These are phyloP conservation scores for Drusus annulatus DNA, from an alignment of 1,140 invertebrate genomes.

Conservation along the genomic window DNA sequence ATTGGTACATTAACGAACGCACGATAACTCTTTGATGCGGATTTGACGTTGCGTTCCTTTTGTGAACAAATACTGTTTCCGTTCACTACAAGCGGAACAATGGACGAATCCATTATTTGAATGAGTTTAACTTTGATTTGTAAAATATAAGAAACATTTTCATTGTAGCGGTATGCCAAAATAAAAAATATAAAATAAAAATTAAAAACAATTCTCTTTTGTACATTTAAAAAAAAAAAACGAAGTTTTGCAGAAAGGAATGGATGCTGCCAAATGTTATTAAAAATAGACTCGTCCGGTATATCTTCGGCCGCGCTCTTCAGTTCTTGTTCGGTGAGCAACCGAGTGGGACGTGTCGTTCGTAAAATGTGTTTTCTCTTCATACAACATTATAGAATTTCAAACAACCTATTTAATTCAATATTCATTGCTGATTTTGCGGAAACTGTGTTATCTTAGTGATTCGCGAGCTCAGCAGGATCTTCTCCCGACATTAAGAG, in stretches of 20 bases:
- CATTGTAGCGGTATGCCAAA: neutral
- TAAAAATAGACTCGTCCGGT: slow-evolving; percentile 59
- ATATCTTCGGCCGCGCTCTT: slow-evolving; percentile 60
- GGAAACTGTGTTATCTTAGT: slow-evolving; percentile 56
- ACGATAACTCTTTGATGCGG: neutral
- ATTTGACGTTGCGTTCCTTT: slow-evolving; percentile 5
- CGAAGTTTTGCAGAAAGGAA: slow-evolving; percentile 14
- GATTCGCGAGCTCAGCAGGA: slow-evolving; percentile 63
- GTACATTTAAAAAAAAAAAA: no score
- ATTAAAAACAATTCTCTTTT: no score
- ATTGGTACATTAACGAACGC: neutral
- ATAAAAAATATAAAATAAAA: no score
- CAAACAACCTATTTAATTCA: slow-evolving; percentile 43
- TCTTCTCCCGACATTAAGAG: slow-evolving; percentile 67
- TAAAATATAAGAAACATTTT: slow-evolving; percentile 6
- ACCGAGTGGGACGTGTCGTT: slow-evolving; percentile 64
- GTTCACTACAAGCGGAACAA: slow-evolving; percentile 46
- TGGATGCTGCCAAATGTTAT: slow-evolving; percentile 57
- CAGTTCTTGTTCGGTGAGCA: slow-evolving; percentile 70
- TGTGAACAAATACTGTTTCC: slow-evolving; percentile 39
- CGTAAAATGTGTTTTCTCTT: slow-evolving; percentile 70
- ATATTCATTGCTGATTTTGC: slow-evolving; percentile 36
- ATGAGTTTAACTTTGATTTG: slow-evolving; percentile 18
- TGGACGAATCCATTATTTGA: slow-evolving; percentile 57
- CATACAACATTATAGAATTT: slow-evolving; percentile 62